phyloP scores from a whole-genome alignment of 2,113 vertebrate genomes.

The Seriola quinqueradiata region DNA sequence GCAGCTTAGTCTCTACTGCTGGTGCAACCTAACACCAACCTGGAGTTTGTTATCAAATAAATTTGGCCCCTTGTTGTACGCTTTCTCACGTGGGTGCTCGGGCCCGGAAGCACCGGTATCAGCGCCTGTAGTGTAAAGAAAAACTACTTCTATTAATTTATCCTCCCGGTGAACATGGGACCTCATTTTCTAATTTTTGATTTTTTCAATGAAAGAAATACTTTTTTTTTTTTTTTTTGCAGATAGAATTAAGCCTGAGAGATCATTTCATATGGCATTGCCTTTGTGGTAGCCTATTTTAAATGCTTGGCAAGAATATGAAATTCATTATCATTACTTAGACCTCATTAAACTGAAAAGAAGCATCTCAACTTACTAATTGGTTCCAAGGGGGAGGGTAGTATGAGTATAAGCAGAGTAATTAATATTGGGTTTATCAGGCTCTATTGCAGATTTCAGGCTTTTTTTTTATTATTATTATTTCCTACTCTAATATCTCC shows the following conservation, averaged over 20 bases:
- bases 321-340: constrained; percentile 85
- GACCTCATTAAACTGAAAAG: constrained; percentile 82
- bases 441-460: constrained; percentile 62
- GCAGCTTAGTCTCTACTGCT: too few relatives aligned
- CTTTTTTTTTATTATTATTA: not conserved
- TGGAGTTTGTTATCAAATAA: too few relatives aligned
- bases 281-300: constrained; percentile 67
- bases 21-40: too few relatives aligned
- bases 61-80: too few relatives aligned
- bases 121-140: not conserved
- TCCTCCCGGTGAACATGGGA: constrained; percentile 32
- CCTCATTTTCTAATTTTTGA: constrained; percentile 42
- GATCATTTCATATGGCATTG: constrained; percentile 59
- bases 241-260: constrained; percentile 42
- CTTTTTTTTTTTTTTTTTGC: constrained; percentile 3
- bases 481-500: constrained; percentile 49
- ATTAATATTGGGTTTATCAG: constrained; percentile 80
- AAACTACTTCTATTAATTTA: constrained; percentile 31
- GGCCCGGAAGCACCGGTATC: too few relatives aligned
- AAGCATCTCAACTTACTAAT: constrained; percentile 81
- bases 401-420: constrained; percentile 77
- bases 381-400: constrained; percentile 80
- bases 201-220: constrained; percentile 54
- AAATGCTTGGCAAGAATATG: constrained; percentile 77
- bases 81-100: too few relatives aligned